These are phyloP conservation scores for Calcarius ornatus DNA, from an alignment of 2,113 vertebrate species.

Conservation along the genomic window DNA sequence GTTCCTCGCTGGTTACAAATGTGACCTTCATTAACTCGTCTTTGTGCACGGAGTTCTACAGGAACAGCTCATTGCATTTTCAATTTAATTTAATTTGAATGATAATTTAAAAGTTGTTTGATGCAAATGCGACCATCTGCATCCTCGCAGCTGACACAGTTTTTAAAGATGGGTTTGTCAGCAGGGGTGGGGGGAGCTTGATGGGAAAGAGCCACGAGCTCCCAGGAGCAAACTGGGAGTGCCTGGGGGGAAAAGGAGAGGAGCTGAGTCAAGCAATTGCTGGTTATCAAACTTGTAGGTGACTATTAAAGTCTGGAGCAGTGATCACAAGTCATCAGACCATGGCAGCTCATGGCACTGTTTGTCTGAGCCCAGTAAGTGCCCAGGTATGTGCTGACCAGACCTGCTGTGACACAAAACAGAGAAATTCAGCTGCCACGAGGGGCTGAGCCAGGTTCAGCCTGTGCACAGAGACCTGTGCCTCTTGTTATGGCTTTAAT, in stretches of 20 bases:
- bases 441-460: not conserved
- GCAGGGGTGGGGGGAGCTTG: not conserved
- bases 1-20: constrained; percentile 44
- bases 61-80: constrained; percentile 68
- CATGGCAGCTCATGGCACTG: not conserved
- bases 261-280: not conserved
- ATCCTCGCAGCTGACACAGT: constrained; percentile 56
- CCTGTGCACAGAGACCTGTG: not conserved
- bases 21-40: constrained; percentile 57
- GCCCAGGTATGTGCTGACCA: not conserved
- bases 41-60: constrained; percentile 19
- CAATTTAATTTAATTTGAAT: constrained; percentile 76
- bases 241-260: not conserved
- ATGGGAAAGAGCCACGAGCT: not conserved
- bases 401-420: not conserved
- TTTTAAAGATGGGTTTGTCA: constrained; percentile 45
- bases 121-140: constrained; percentile 73
- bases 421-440: not conserved
- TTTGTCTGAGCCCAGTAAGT: not conserved
- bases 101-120: constrained; percentile 72
- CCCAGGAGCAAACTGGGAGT: not conserved
- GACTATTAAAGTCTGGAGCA: not conserved
- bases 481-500: not conserved
- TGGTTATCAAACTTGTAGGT: not conserved
- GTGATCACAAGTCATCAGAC: not conserved